Percentiles rank a stretch among this genome's conserved stretches.
These are phyloP conservation scores for Platygyra sinensis DNA, from an alignment of 64 coral and sea anemone genomes.

Conservation along the genomic window DNA sequence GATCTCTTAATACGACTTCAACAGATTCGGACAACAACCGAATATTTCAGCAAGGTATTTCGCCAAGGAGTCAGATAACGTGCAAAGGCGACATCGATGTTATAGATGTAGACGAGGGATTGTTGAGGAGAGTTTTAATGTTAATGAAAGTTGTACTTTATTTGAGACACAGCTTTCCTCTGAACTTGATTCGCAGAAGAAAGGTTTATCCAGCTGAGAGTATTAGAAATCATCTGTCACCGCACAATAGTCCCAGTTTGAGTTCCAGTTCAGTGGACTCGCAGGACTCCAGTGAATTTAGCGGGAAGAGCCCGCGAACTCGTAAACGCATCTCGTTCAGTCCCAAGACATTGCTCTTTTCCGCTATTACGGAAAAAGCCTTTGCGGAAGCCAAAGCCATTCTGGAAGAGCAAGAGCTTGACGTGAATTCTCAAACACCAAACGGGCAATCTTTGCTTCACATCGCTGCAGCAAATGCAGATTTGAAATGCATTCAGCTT, in stretches of 20 bases:
- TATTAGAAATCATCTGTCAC: constrained; percentile 14
- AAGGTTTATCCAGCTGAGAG: constrained; percentile 10
- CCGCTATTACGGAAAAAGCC: constrained; percentile 81
- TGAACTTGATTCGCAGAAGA: constrained; percentile 21
- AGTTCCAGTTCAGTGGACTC: constrained; percentile 43
- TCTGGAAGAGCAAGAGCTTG: constrained; percentile 70
- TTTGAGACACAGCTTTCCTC: constrained; percentile 65
- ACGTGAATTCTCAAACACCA: constrained; percentile 82
- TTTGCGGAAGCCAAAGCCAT: constrained; percentile 69
- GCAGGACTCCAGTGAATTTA: constrained; percentile 20
- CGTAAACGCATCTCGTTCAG: constrained; percentile 87
- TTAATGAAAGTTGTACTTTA: constrained; percentile 89
- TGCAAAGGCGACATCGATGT: constrained; percentile 25
- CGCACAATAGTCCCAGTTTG: constrained; percentile 17
- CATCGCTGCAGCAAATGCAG: constrained; percentile 84
- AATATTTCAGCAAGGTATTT: constrained; percentile 58
- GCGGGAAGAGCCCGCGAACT: constrained; percentile 1
- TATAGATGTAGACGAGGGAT: constrained; percentile 67
- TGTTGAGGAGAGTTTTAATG: constrained; percentile 85
- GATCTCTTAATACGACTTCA: constrained; percentile 79
- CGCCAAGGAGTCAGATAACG: not conserved
- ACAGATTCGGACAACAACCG: constrained; percentile 78
- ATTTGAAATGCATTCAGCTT: constrained; percentile 70
- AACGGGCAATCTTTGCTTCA: constrained; percentile 88
- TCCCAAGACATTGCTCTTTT: constrained; percentile 77